Conservation (phyloP, 2,797 vertebrate genomes). For the Brachyalestes nurse region DNA sequence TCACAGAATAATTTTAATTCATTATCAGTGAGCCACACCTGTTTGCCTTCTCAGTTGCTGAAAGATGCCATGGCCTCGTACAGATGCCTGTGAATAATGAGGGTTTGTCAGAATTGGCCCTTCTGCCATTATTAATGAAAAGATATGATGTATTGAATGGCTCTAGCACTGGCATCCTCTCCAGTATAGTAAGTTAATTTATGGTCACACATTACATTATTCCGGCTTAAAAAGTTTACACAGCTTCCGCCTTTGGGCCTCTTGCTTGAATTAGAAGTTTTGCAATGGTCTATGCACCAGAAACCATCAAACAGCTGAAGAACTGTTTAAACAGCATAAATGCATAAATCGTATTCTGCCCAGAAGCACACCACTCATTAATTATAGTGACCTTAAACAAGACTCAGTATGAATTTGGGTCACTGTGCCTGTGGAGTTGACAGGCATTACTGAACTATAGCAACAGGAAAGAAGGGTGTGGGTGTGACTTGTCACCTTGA, state of each 20-base stretch:
- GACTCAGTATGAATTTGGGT: conserved; percentile 21
- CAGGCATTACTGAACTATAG: conserved; percentile 20
- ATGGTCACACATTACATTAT: conserved; percentile 19
- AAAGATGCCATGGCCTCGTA: background rate
- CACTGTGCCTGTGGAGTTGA: conserved; percentile 26
- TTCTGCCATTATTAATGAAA: background rate
- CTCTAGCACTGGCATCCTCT: background rate
- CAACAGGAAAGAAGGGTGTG: conserved; percentile 11
- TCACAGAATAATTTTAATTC: background rate
- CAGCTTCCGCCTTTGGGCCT: background rate
- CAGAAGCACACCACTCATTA: conserved; percentile 3
- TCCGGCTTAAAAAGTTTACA: background rate
- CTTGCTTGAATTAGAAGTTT: background rate
- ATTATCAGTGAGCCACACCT: conserved; percentile 12
- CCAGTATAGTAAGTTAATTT: background rate
- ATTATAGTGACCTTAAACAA: conserved; percentile 17
- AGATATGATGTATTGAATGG: background rate
- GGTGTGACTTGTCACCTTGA: conserved; percentile 20
- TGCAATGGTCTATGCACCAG: background rate
- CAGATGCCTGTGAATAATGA: background rate
- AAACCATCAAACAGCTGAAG: background rate
- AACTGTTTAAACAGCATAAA: conserved; percentile 15
- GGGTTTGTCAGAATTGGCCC: background rate
- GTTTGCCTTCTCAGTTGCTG: background rate
- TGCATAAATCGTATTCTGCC: conserved; percentile 19